A percentile compares a stretch with the other conserved stretches of the same genome.
These are phyloP conservation scores for Rambutsinella grinnellia DNA, from an alignment of 2,888 invertebrate genomes.

Conservation along the genomic window DNA sequence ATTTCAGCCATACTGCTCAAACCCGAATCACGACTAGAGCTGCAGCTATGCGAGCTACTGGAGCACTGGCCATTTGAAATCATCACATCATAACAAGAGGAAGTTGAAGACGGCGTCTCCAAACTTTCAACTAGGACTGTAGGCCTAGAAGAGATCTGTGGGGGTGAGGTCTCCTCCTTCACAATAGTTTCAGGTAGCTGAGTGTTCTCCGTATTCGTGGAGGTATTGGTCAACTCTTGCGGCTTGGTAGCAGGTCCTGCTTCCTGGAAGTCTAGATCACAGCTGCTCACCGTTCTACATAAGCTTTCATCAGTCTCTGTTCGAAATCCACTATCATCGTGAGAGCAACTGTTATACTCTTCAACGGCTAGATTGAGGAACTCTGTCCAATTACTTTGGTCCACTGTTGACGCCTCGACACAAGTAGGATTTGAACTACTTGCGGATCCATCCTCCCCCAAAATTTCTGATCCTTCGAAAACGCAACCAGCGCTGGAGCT, in stretches of 20 bases:
- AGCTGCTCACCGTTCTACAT: conserved; percentile 55
- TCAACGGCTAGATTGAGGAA: conserved; percentile 43
- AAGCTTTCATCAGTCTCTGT: conserved; percentile 56
- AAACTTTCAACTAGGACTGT: conserved; percentile 50
- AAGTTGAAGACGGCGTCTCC: conserved; percentile 58
- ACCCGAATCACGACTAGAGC: conserved; percentile 64
- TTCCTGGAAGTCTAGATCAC: conserved; percentile 52
- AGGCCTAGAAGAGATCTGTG: conserved; percentile 37
- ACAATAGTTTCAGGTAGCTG: conserved; percentile 18
- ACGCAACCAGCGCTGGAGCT: conserved; percentile 47
- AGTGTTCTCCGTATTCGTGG: background rate
- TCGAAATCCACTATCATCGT: conserved; percentile 51
- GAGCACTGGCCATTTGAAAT: conserved; percentile 43
- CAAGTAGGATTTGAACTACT: conserved; percentile 19
- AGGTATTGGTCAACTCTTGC: background rate
- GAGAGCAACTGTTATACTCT: conserved; percentile 53
- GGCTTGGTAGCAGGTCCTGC: conserved; percentile 42
- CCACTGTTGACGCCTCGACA: conserved; percentile 28
- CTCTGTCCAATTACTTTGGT: conserved; percentile 49
- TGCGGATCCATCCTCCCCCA: conserved; percentile 34
- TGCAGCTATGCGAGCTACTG: conserved; percentile 55
- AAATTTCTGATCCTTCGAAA: conserved; percentile 46
- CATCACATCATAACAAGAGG: conserved; percentile 42
- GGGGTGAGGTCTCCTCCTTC: no score
- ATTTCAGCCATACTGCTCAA: conserved; percentile 63